phyloP scores from a whole-genome alignment of 2,797 vertebrate genomes.

The Garrulus glandarius region DNA sequence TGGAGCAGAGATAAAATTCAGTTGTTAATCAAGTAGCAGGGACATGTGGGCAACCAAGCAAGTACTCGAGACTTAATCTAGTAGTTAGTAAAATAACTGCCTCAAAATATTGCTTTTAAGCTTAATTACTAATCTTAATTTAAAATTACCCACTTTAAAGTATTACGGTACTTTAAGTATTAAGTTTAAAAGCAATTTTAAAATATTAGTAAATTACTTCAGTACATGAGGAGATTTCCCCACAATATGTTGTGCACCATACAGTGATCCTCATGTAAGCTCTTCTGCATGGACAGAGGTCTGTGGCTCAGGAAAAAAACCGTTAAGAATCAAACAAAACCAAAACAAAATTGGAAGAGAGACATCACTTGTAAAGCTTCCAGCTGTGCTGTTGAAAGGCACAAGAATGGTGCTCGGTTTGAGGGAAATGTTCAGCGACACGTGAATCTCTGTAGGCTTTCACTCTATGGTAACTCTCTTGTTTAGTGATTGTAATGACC shows the following conservation, averaged over 20 bases:
- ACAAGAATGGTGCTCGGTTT: not conserved
- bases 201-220: not conserved
- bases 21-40: not conserved
- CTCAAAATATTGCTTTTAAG: not conserved
- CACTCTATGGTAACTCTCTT: not conserved
- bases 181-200: not conserved
- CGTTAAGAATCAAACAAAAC: not conserved
- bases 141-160: not conserved
- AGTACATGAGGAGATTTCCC: not conserved
- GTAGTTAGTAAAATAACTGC: not conserved
- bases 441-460: not conserved
- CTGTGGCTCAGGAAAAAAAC: not conserved
- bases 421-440: not conserved
- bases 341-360: not conserved
- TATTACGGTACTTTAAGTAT: not conserved
- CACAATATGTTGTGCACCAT: accelerated
- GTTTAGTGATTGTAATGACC: not conserved
- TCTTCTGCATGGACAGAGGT: not conserved
- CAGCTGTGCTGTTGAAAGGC: not conserved
- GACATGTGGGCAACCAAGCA: not conserved
- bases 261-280: not conserved
- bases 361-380: not conserved
- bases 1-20: not conserved
- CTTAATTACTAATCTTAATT: not conserved
- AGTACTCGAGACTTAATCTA: not conserved